A percentile compares a stretch with the other conserved stretches of the same genome.
These are phyloP conservation scores for Rhamnusium bicolor DNA, from an alignment of 2,888 invertebrate species.

Conservation along the genomic window DNA sequence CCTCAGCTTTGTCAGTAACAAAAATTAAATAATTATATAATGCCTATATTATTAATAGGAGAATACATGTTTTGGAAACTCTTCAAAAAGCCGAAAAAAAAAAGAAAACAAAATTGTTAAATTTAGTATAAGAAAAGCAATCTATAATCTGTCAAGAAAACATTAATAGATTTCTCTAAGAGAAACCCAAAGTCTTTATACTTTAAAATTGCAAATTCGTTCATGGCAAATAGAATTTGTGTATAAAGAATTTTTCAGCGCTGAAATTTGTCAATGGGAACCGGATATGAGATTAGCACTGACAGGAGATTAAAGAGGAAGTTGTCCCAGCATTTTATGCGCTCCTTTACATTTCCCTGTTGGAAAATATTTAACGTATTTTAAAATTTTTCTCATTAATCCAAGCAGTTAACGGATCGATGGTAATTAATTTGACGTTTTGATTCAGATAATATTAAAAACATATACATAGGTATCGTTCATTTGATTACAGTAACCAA, in stretches of 20 bases:
- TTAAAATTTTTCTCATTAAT: too few relatives aligned
- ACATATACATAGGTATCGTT: too few relatives aligned
- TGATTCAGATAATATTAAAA: too few relatives aligned
- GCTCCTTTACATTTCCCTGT: neutral
- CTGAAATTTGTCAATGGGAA: constrained; percentile 40
- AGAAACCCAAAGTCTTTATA: neutral
- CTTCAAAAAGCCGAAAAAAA: too few relatives aligned
- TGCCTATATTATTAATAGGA: too few relatives aligned
- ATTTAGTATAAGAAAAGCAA: neutral
- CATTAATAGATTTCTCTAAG: neutral
- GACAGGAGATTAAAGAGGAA: constrained; percentile 43
- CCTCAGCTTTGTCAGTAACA: too few relatives aligned
- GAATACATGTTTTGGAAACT: too few relatives aligned
- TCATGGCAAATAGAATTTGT: constrained; percentile 30
- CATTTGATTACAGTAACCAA: too few relatives aligned
- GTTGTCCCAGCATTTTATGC: constrained; percentile 31
- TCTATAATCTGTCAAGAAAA: neutral
- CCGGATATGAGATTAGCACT: constrained; percentile 47
- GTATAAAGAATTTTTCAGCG: constrained; percentile 39
- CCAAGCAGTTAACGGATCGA: too few relatives aligned
- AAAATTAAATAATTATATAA: too few relatives aligned
- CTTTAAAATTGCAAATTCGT: constrained; percentile 22
- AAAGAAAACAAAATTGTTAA: neutral
- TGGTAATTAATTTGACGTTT: too few relatives aligned
- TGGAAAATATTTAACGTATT: constrained; percentile 1